A percentile compares a stretch with the other conserved stretches of the same genome.
Conservation (phyloP, 2,797 vertebrate species). For the Naso thynnoides region DNA sequence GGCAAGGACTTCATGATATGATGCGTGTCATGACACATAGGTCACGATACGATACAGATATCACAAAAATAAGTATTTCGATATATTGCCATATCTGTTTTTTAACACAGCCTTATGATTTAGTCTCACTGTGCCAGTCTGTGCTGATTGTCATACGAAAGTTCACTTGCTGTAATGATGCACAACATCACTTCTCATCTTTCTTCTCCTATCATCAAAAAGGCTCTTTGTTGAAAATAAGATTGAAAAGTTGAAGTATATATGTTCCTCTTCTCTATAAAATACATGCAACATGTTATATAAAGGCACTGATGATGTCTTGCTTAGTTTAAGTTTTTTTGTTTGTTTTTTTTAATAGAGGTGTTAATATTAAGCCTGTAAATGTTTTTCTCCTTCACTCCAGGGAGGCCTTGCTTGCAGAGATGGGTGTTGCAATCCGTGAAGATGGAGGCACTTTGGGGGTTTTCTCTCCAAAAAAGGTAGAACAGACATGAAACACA, state of each 20-base stretch:
- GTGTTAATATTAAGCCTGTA: neutral
- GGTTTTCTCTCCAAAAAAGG: conserved; percentile 99
- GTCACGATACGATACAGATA: too few relatives aligned
- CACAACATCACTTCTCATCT: conserved; percentile 19
- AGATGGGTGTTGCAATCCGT: conserved; percentile 99
- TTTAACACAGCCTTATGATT: too few relatives aligned
- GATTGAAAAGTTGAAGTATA: neutral
- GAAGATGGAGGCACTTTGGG: conserved; percentile 98
- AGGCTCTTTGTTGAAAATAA: conserved; percentile 25
- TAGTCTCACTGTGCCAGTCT: too few relatives aligned
- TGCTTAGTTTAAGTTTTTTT: too few relatives aligned
- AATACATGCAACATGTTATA: neutral
- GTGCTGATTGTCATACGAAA: conserved; percentile 38
- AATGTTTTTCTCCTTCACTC: conserved; percentile 19
- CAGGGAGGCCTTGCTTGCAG: conserved; percentile 96
- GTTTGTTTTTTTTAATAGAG: neutral
- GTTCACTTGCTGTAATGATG: conserved; percentile 33
- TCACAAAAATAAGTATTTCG: too few relatives aligned
- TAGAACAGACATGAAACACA: conserved; percentile 67
- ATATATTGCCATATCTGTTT: too few relatives aligned
- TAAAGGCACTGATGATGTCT: neutral
- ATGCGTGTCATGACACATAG: too few relatives aligned
- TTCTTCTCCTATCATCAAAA: conserved; percentile 1
- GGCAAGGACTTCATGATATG: too few relatives aligned
- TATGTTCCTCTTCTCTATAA: neutral